These are phyloP conservation scores for Ataeniobius toweri DNA, from an alignment of 2,797 vertebrate species.

Conservation along the genomic window DNA sequence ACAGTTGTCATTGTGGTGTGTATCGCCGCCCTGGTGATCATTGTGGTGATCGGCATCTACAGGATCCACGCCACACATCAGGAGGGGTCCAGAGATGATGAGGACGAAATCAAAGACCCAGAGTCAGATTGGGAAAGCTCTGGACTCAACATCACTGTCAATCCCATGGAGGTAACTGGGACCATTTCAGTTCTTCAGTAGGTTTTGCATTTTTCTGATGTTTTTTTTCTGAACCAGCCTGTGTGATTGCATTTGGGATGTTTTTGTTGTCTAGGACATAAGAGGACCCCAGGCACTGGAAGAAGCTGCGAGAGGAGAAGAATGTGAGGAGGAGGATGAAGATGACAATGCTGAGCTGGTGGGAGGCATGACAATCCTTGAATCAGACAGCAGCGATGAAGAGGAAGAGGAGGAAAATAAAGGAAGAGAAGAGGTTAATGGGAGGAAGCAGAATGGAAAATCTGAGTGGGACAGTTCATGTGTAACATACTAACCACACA, in stretches of 20 bases:
- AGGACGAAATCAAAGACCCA: conserved; percentile 82
- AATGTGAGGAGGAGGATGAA: conserved; percentile 83
- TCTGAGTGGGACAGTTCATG: conserved; percentile 91
- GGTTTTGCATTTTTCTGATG: not conserved
- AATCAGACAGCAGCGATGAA: conserved; percentile 91
- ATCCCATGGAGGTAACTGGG: conserved; percentile 91
- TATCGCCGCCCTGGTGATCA: conserved; percentile 88
- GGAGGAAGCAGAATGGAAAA: conserved; percentile 82
- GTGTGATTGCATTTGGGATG: not conserved
- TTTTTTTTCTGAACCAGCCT: not conserved
- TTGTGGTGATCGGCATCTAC: conserved; percentile 89
- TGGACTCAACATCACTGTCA: conserved; percentile 92
- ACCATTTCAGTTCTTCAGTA: not conserved
- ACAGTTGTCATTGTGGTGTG: conserved; percentile 89
- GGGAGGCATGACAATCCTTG: conserved; percentile 86
- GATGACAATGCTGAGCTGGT: conserved; percentile 82
- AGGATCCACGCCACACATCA: conserved; percentile 87
- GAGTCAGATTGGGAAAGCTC: conserved; percentile 94
- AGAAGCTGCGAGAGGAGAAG: conserved; percentile 60
- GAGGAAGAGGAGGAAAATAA: conserved; percentile 74
- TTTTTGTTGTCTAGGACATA: conserved; percentile 81
- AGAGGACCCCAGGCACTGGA: conserved; percentile 74
- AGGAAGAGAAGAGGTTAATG: conserved; percentile 55
- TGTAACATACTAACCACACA: conserved; percentile 81
- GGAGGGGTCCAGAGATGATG: conserved; percentile 78